Base-by-base conservation (phyloP, 2,113 vertebrate genomes). In the Cercocebus atys region DNA sequence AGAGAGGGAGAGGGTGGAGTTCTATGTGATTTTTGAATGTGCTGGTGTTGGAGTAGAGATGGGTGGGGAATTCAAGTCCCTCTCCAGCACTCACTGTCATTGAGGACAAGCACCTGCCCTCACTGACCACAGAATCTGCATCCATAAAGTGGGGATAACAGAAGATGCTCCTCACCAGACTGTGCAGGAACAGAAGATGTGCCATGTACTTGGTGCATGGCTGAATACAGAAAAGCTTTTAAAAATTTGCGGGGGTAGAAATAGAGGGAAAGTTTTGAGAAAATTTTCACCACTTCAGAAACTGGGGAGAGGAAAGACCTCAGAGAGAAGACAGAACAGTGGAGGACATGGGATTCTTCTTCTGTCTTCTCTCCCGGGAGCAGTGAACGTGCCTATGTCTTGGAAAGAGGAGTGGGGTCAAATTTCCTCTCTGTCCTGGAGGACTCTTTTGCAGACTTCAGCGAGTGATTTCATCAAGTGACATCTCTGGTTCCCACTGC, bases 311-410 rank as follows among this genome's bases (percentile, higher is more conserved):
- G 20, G 5, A 30, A 27, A 32, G 25, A 12, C 17, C 16, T 30
- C 23, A 2, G 2, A 79, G 13, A 1, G 5, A 79, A 10, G 40
- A 93, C 64, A 35, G 80, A 78, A 1, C 40, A 6, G 0, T 2
- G 25, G 16, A 20, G 32, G 18, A 10, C 3, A 1, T 25, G 57
- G 47, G 27, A 23, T 17, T 47, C 50, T 88, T 78, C 73, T 85
- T 10, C 38, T 2, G 3, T 0, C 7, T 13, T 38, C 18, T 23
- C 73, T 88, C 3, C 50, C 30, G 20, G 2, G 16, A 50, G 13
- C 7, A 27, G 22, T 45, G 47, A 86, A 40, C 8, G 10, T 32
- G 40, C 70, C 47, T 83, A 23, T 16, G 30, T 70, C 81, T 92
- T 78, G 2, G 70, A 94, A 88, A 61, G 0, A 94, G 66, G 50